These are phyloP conservation scores for Syndactyla subalaris DNA, from an alignment of 2,797 vertebrate species.

Conservation along the genomic window DNA sequence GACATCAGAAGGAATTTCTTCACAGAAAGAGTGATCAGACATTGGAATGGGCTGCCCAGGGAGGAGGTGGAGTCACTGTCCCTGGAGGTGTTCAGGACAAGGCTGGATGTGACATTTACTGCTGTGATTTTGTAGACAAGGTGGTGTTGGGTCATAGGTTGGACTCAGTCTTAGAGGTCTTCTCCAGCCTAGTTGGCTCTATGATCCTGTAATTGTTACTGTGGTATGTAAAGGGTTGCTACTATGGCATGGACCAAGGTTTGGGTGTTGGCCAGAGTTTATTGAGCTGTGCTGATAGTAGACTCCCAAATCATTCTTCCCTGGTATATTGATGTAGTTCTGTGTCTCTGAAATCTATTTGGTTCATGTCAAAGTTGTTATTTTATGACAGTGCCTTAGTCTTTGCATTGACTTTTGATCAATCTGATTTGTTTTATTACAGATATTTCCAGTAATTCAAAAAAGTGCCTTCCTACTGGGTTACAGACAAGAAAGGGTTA, in stretches of 20 bases:
- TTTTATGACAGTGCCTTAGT: neutral
- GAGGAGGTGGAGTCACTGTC: no score
- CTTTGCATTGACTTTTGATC: neutral
- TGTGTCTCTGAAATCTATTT: neutral
- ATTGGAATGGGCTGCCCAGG: no score
- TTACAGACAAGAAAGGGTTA: neutral
- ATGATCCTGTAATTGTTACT: neutral
- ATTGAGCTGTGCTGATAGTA: neutral
- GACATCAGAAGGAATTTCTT: no score
- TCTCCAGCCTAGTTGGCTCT: no score
- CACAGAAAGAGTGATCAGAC: no score
- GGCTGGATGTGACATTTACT: no score
- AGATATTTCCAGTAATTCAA: neutral
- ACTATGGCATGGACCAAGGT: neutral
- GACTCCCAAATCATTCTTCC: neutral
- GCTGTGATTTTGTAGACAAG: no score
- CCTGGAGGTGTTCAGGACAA: no score
- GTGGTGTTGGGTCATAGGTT: no score
- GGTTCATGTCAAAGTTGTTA: neutral
- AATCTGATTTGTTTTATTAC: neutral
- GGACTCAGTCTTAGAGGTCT: no score
- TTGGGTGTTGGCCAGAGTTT: neutral
- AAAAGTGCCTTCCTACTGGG: neutral
- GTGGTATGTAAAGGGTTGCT: neutral
- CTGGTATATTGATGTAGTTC: neutral